Evolutionary conservation across 2,113 vertebrate genomes (phyloP), one percentile per base, ranked within the genome.

Genomic region (Cyanistes caeruleus): DNA sequence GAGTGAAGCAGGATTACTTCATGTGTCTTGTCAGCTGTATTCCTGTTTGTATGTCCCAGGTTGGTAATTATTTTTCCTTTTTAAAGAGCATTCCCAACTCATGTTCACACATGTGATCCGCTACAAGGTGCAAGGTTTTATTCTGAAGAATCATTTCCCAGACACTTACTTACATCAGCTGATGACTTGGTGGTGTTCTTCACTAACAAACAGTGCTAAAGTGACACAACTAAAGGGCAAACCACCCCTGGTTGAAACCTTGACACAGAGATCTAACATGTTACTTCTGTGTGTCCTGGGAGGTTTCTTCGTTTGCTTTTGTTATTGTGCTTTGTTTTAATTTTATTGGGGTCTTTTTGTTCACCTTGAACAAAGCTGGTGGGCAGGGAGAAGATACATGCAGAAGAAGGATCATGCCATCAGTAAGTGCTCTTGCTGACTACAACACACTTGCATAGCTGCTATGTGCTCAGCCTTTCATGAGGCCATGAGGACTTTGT

Each of bases 1-100:
- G 96, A 97, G 86, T 96, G 96, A 97, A 95, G 83, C 8, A 88
- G 33, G 17, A 95, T 95, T 97, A 90, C 76, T 95, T 95, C 91
- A 95, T 52, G 52, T 39, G 60, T 84, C 94, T 84, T 95, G 68
- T 96, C 95, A 97, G 94, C 72, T 93, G 33, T 60, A 87, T 37
- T 89, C 52, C 60, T 95, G 41, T 88, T 91, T 93, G 30, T 35
- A 73, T 63, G 52, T 80, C 55, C 72, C 52, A 70, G 5, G 35
- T 1, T 92, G 75, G 82, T 62, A 84, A 64, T 20, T 79, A 63
- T 55, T 73, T 59, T 51, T 58, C 53, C 76, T 75, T 58, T 74
- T 89, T 9, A 58, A 92, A 70, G 35, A 77, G 18, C 73, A 78
- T 95, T 92, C 86, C 43, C 44, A 84, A 37, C 31, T 93, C 95